Evolutionary conservation across 1,140 invertebrate species (phyloP).

Genomic region (Octopus bimaculoides): DNA sequence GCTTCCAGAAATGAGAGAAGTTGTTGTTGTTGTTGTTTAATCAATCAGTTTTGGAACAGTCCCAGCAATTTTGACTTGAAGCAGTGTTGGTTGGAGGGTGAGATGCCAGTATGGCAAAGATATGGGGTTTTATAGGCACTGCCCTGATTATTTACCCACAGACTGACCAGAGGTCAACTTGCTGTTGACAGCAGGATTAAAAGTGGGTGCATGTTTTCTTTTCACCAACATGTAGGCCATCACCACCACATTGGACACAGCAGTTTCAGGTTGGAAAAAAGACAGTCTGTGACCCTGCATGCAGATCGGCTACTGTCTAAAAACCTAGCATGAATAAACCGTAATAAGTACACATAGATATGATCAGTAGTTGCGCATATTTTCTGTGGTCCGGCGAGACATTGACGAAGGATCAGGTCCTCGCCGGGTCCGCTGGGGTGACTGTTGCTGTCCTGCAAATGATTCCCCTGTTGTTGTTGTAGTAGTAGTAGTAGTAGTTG

Average conservation of each 20-base stretch:
- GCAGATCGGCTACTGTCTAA: conserved; percentile 14
- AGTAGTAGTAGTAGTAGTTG: neutral
- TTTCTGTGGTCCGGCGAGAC: conserved; percentile 26
- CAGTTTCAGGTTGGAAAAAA: conserved; percentile 9
- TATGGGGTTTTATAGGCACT: neutral
- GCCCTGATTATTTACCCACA: neutral
- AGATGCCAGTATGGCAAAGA: neutral
- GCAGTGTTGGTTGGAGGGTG: neutral
- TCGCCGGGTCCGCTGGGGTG: conserved; percentile 33
- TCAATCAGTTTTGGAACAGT: conserved; percentile 3
- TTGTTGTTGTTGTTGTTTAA: neutral
- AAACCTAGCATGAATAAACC: conserved; percentile 13
- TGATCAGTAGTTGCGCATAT: conserved; percentile 21
- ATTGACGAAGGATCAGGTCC: conserved; percentile 16
- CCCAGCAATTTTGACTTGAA: neutral
- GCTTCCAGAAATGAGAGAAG: neutral
- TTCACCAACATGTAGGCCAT: neutral
- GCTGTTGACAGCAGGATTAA: neutral
- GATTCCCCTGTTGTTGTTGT: conserved; percentile 21
- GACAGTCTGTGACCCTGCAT: conserved; percentile 11
- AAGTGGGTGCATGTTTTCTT: neutral
- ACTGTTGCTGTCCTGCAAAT: conserved; percentile 30
- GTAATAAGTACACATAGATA: conserved; percentile 5
- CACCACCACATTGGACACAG: neutral
- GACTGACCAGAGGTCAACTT: neutral